A percentile compares a stretch with the other conserved stretches of the same genome.
These are phyloP conservation scores for Apamea anceps DNA, from an alignment of 2,888 invertebrate species.

Conservation along the genomic window DNA sequence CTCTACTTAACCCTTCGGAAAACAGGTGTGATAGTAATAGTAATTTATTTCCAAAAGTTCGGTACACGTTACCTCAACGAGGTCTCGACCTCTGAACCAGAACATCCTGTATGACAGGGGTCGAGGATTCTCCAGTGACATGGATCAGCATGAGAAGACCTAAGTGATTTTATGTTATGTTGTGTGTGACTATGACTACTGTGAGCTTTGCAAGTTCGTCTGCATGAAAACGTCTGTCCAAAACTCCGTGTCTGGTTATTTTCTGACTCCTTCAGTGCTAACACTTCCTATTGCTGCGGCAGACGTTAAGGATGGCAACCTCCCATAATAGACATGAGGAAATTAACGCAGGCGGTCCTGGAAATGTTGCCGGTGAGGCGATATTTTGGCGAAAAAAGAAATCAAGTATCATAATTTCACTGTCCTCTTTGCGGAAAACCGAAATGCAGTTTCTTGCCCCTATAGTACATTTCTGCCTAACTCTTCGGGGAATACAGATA, in stretches of 20 bases:
- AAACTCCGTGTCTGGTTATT: constrained; percentile 17
- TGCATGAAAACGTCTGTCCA: constrained; percentile 9
- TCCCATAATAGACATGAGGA: constrained; percentile 31
- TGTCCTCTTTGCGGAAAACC: background rate
- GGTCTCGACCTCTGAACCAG: too few species aligned
- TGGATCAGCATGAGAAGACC: too few species aligned
- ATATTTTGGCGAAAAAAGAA: background rate
- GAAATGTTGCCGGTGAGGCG: background rate
- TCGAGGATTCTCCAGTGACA: too few species aligned
- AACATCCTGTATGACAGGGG: too few species aligned
- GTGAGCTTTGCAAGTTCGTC: constrained; percentile 15
- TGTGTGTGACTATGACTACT: background rate
- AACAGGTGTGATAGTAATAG: too few species aligned
- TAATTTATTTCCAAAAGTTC: too few species aligned
- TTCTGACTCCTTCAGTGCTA: constrained; percentile 21
- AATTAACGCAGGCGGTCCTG: constrained; percentile 31
- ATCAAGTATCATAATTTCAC: background rate
- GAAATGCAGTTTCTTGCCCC: background rate
- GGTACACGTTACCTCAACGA: too few species aligned
- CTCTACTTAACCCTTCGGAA: too few species aligned
- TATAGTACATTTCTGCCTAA: too few species aligned
- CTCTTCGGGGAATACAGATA: too few species aligned
- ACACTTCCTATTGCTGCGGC: constrained; percentile 40
- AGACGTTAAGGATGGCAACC: constrained; percentile 6
- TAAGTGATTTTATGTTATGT: too few species aligned